phyloP scores from a whole-genome alignment of 2,888 invertebrate species.

The Lamellibrachia columna region DNA sequence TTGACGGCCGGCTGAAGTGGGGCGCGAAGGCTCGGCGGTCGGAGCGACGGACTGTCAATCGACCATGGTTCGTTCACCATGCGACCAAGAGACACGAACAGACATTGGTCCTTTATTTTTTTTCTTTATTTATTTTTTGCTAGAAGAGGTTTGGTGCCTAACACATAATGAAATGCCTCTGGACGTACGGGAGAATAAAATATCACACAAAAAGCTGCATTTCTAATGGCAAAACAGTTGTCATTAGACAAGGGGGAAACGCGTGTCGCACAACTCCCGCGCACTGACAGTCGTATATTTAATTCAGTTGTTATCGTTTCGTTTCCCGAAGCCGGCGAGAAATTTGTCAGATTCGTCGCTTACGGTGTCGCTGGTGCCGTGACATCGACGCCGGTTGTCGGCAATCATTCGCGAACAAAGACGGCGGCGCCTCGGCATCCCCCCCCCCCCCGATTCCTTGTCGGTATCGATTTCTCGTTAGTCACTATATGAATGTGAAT shows the following conservation, averaged over 20 bases:
- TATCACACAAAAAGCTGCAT: not conserved
- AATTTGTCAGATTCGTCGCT: not conserved
- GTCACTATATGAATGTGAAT: slow-evolving; percentile 3
- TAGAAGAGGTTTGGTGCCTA: too few relatives aligned
- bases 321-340: not conserved
- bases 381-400: not conserved
- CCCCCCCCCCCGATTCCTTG: not conserved
- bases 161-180: not conserved
- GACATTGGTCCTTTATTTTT: too few relatives aligned
- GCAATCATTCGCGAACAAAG: not conserved
- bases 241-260: not conserved
- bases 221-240: not conserved
- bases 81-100: too few relatives aligned
- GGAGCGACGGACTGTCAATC: too few relatives aligned
- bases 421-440: not conserved
- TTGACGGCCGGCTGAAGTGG: not conserved
- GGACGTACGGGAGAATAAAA: not conserved
- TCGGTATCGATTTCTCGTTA: slow-evolving; percentile 2
- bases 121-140: too few relatives aligned
- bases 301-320: not conserved
- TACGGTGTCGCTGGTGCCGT: not conserved
- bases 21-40: not conserved
- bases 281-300: not conserved
- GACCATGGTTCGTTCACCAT: too few relatives aligned
- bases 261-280: not conserved